Base-by-base conservation (phyloP, 2,888 invertebrate genomes). In the Antitype chi region DNA sequence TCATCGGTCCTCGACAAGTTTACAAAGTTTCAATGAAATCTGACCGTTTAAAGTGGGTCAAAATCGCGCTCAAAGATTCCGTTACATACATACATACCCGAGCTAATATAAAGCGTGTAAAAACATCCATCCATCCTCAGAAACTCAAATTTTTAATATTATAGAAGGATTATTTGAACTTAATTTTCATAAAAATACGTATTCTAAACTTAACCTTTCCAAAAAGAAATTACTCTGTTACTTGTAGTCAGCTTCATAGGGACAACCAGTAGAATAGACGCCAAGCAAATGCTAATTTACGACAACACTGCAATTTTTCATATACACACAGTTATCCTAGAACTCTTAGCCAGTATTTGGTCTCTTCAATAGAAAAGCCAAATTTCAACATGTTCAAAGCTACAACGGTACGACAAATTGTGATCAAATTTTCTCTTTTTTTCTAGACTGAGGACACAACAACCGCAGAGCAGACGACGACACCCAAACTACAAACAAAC, bases 381-480 rank as follows among this genome's bases (percentile, higher is more conserved):
- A 55, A 13, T 13, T n/a, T n/a, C n/a, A 55, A 55, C n/a, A n/a
- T n/a, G 25, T 0, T 3, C 57, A 57, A n/a, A n/a, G 2, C 32
- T 15, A 57, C 57, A 57, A 15, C 15, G 7, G 15, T 25, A 15
- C 15, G 15, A 57, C 25, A 57, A 57, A 57, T 57, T 57, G 7
- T 57, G 15, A 57, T 6, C 15, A 9, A 20, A 20, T 9, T 60
- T 60, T 60, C 60, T 9, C 32, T 11, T 1, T 82, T 82, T 4
- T 81, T 55, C 0, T 91, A 96, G 96, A 93, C 89, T 88, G 94
- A 94, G 92, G 95, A 96, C 94, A 95, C 91, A 87, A 95, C 91
- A 87, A 74, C 87, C 72, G 85, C 87, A 82, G 93, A 92, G 90
- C 92, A 92, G 91, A 85, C 90, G 86, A 87, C 90, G 76, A 84